phyloP scores from a whole-genome alignment of 2,797 vertebrate genomes.

The Gadopsis marmoratus region DNA sequence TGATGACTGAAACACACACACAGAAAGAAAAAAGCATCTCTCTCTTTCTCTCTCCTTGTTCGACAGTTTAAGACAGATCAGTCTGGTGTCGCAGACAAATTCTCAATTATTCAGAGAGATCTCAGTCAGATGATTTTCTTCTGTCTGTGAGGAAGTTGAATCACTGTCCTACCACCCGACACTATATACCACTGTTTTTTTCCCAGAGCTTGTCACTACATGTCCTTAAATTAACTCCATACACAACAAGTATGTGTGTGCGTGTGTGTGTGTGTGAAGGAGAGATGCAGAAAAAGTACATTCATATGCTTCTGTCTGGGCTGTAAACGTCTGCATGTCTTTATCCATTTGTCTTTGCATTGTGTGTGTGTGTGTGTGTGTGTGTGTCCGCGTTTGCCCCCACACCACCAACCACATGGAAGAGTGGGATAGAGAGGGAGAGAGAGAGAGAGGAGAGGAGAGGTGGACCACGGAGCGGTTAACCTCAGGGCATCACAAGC shows the following conservation, averaged over 20 bases:
- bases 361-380: constrained; percentile 42
- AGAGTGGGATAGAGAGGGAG: constrained; percentile 83
- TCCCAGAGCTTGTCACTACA: constrained; percentile 65
- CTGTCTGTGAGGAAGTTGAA: constrained; percentile 77
- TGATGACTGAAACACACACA: background rate
- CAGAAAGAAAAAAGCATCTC: background rate
- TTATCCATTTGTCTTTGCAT: constrained; percentile 60
- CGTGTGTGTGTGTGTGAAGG: constrained; percentile 60
- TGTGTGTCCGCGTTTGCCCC: constrained; percentile 45
- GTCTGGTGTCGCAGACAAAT: constrained; percentile 64
- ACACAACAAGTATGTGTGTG: constrained; percentile 61
- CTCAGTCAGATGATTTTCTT: constrained; percentile 64
- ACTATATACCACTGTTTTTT: constrained; percentile 58
- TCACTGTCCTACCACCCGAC: constrained; percentile 69
- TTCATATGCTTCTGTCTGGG: constrained; percentile 72
- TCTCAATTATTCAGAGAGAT: constrained; percentile 59
- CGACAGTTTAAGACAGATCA: constrained; percentile 43
- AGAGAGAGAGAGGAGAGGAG: constrained; percentile 50
- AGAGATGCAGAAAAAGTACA: constrained; percentile 21
- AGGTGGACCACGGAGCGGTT: constrained; percentile 83
- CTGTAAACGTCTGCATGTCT: constrained; percentile 53
- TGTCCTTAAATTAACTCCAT: constrained; percentile 74
- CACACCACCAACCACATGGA: constrained; percentile 83
- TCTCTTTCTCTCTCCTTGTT: background rate
- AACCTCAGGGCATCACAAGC: constrained; percentile 85